These are phyloP conservation scores for Onchidella celtica DNA, from an alignment of 2,888 invertebrate genomes.

Conservation along the genomic window DNA sequence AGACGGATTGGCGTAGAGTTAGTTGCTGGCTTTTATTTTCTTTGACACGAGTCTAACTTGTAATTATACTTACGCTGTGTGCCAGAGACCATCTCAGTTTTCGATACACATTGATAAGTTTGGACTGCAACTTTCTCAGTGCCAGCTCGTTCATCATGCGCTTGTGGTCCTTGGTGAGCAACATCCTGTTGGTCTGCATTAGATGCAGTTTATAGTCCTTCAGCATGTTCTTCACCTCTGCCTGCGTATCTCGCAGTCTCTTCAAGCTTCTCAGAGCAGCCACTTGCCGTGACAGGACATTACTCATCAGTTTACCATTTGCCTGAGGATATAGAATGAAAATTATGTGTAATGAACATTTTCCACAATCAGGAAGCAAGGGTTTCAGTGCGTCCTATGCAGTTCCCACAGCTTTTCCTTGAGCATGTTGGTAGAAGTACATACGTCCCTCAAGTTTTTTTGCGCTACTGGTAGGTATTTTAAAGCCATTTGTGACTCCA, in stretches of 20 bases:
- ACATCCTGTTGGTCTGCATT: not conserved
- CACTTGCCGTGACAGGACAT: constrained; percentile 38
- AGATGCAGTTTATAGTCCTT: not conserved
- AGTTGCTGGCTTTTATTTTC: too few relatives aligned
- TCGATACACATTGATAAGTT: not conserved
- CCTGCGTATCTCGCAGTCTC: constrained; percentile 30
- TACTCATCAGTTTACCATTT: constrained; percentile 25
- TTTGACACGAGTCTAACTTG: too few relatives aligned
- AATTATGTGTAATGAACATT: too few relatives aligned
- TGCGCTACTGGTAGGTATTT: too few relatives aligned
- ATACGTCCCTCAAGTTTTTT: too few relatives aligned
- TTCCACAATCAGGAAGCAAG: too few relatives aligned
- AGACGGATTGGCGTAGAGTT: too few relatives aligned
- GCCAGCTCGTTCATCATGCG: not conserved
- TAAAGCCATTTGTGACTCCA: too few relatives aligned
- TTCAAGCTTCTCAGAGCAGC: constrained; percentile 29
- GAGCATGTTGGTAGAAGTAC: too few relatives aligned
- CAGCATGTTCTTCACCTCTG: not conserved
- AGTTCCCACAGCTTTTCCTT: too few relatives aligned
- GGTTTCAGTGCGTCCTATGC: too few relatives aligned
- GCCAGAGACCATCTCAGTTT: not conserved
- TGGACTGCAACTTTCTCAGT: not conserved
- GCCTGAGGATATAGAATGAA: constrained; percentile 15
- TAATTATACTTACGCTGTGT: not conserved
- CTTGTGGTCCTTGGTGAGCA: not conserved